Conservation (phyloP, 1,140 invertebrate species). For the Ceratoteleas bidentatus region DNA sequence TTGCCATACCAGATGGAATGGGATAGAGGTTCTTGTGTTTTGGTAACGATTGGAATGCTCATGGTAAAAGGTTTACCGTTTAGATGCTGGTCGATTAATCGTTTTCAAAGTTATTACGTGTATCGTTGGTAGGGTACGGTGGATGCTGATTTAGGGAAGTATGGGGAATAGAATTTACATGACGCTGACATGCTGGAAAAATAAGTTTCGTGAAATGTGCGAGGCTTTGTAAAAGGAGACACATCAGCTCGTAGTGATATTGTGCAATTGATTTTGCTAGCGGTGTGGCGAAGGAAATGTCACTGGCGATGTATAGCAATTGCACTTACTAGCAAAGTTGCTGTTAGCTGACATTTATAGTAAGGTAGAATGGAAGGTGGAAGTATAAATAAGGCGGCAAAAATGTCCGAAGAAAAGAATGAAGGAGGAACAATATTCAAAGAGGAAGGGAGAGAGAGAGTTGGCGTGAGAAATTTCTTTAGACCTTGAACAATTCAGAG, state of each 20-base stretch:
- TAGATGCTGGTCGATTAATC: too few relatives aligned
- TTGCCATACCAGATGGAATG: too few relatives aligned
- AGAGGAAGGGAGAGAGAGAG: slow-evolving; percentile 64
- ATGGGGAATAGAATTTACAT: slow-evolving; percentile 7
- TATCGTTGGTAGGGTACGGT: too few relatives aligned
- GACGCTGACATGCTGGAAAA: slow-evolving; percentile 23
- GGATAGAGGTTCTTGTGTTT: not conserved
- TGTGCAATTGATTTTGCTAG: slow-evolving; percentile 57
- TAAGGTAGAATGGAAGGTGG: slow-evolving; percentile 57
- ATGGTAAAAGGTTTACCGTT: too few relatives aligned
- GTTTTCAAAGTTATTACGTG: too few relatives aligned
- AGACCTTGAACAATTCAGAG: slow-evolving; percentile 67
- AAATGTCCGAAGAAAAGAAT: slow-evolving; percentile 49
- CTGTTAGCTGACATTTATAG: slow-evolving; percentile 60
- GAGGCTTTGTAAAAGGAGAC: slow-evolving; percentile 48
- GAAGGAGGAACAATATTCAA: slow-evolving; percentile 50
- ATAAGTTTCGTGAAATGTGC: slow-evolving; percentile 16
- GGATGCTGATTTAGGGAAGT: too few relatives aligned
- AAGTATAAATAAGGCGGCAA: slow-evolving; percentile 55
- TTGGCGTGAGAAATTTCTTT: slow-evolving; percentile 71
- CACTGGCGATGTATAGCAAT: slow-evolving; percentile 49
- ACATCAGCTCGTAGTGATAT: slow-evolving; percentile 29
- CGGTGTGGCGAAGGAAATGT: slow-evolving; percentile 54
- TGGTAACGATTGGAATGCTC: too few relatives aligned
- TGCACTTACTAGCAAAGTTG: slow-evolving; percentile 39